Evolutionary conservation across 2,797 vertebrate genomes (phyloP).

Genomic region (Myoxocephalus aenaeus): DNA sequence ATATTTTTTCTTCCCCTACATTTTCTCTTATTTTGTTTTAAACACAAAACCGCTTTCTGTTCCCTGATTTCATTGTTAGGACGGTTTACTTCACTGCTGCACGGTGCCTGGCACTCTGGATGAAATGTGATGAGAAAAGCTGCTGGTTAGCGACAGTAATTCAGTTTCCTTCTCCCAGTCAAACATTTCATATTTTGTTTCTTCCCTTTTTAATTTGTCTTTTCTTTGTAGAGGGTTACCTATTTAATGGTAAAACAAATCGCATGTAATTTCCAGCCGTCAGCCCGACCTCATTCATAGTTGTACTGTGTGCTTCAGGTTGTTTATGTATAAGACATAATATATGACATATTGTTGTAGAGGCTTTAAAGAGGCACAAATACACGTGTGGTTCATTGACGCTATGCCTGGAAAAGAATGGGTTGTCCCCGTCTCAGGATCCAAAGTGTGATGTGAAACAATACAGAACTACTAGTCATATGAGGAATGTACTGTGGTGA

Average conservation of each 20-base stretch:
- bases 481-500: slow-evolving; percentile 51
- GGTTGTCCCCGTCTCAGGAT: slow-evolving; percentile 57
- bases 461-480: slow-evolving; percentile 44
- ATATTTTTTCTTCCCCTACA: neutral
- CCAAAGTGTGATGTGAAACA: slow-evolving; percentile 46
- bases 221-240: slow-evolving; percentile 24
- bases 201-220: slow-evolving; percentile 25
- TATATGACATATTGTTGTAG: slow-evolving; percentile 37
- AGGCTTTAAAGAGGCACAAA: slow-evolving; percentile 52
- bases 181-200: slow-evolving; percentile 11
- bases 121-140: slow-evolving; percentile 66
- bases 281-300: slow-evolving; percentile 31
- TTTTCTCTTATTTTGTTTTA: slow-evolving; percentile 13
- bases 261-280: slow-evolving; percentile 16
- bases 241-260: slow-evolving; percentile 42
- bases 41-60: slow-evolving; percentile 24
- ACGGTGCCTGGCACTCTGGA: slow-evolving; percentile 60
- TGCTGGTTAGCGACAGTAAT: slow-evolving; percentile 75
- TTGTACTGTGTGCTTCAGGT: slow-evolving; percentile 43
- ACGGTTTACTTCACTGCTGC: slow-evolving; percentile 43
- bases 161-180: slow-evolving; percentile 37
- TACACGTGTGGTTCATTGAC: slow-evolving; percentile 6
- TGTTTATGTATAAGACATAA: slow-evolving; percentile 48
- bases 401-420: slow-evolving; percentile 28
- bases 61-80: slow-evolving; percentile 35